Percentiles rank a stretch among this genome's conserved stretches.
Conservation (phyloP, 2,888 invertebrate species). For the Junonia oenone region DNA sequence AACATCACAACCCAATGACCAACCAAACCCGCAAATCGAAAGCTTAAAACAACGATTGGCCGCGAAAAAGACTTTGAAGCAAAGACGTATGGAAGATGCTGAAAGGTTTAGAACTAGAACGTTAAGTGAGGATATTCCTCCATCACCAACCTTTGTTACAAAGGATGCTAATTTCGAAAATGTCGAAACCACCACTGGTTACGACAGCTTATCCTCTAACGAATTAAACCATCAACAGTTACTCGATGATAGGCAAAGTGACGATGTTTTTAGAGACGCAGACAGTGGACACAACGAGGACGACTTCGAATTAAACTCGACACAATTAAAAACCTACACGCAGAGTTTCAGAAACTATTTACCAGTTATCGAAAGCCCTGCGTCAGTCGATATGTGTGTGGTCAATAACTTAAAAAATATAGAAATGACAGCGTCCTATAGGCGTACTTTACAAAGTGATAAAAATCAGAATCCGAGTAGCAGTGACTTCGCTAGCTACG, state of each 20-base stretch:
- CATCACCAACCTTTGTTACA: conserved; percentile 71
- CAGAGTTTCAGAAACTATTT: conserved; percentile 73
- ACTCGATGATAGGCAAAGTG: conserved; percentile 46
- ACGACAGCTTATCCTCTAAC: conserved; percentile 67
- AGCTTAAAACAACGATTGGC: conserved; percentile 59
- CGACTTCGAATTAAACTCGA: conserved; percentile 82
- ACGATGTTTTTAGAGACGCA: conserved; percentile 52
- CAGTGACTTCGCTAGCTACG: conserved; percentile 71
- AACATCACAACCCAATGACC: conserved; percentile 32
- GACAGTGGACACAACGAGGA: conserved; percentile 87
- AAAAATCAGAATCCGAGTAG: conserved; percentile 53
- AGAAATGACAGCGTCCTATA: conserved; percentile 62
- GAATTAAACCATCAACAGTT: conserved; percentile 63
- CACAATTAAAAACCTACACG: conserved; percentile 80
- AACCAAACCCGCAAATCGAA: conserved; percentile 57
- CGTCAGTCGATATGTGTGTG: conserved; percentile 66
- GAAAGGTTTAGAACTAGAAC: conserved; percentile 88
- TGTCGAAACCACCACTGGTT: conserved; percentile 70
- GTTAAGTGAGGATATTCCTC: conserved; percentile 75
- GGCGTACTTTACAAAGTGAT: conserved; percentile 40
- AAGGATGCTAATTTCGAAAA: conserved; percentile 68
- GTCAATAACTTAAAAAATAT: conserved; percentile 72
- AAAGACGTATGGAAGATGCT: conserved; percentile 82
- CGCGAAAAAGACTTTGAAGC: conserved; percentile 74
- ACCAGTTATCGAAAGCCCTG: conserved; percentile 68